Evolutionary conservation across 2,113 vertebrate genomes (phyloP).

Genomic region (Pelmatolapia mariae): DNA sequence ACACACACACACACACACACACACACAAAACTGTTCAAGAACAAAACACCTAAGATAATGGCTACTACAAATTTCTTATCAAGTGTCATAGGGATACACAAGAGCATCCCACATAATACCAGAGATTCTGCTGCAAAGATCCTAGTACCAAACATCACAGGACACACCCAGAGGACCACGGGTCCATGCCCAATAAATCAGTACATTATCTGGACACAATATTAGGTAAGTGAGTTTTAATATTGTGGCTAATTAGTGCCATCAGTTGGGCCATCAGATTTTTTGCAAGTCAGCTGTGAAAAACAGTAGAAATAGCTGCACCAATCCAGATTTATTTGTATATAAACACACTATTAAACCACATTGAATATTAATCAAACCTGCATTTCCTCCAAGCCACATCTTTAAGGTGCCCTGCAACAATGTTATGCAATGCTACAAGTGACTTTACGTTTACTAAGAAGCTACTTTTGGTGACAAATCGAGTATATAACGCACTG

Average conservation of each 20-base stretch:
- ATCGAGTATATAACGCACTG: accelerated
- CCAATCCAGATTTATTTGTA: not conserved
- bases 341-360: not conserved
- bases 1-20: not conserved
- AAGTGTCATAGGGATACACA: not conserved
- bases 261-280: not conserved
- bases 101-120: not conserved
- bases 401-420: not conserved
- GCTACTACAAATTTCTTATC: not conserved
- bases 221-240: not conserved
- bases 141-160: not conserved
- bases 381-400: not conserved
- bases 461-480: not conserved
- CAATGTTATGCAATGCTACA: not conserved
- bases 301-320: not conserved
- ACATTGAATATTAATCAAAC: not conserved
- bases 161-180: not conserved
- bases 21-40: not conserved
- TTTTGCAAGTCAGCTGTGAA: not conserved
- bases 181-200: not conserved
- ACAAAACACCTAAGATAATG: not conserved
- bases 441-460: not conserved
- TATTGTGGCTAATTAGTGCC: not conserved
- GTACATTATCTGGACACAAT: not conserved
- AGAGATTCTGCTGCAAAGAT: not conserved